Evolutionary conservation across 2,113 vertebrate species (phyloP).

Genomic region (Gorsachius goisagi): DNA sequence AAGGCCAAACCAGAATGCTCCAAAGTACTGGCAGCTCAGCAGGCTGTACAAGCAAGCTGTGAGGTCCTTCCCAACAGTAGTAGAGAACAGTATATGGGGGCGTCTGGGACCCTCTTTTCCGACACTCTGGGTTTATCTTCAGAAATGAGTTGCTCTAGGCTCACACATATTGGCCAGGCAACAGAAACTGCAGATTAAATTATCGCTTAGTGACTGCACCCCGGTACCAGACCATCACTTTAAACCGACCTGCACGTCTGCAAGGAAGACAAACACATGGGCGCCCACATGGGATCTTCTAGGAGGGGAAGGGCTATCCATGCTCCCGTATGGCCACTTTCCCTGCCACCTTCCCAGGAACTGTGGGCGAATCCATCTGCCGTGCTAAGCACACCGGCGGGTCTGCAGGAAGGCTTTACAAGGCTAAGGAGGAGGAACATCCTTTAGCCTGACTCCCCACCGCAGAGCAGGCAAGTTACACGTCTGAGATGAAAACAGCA

Average conservation of each 20-base stretch:
- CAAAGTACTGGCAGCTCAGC: background rate
- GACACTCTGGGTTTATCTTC: background rate
- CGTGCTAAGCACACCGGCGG: rapidly evolving
- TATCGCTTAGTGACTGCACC: background rate
- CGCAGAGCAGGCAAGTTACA: background rate
- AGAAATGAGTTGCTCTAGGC: background rate
- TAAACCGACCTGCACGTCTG: background rate
- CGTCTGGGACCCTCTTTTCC: background rate
- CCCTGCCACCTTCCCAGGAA: background rate
- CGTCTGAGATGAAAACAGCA: background rate
- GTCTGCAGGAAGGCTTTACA: background rate
- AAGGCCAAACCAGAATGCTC: background rate
- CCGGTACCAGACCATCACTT: background rate
- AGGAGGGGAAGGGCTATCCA: background rate
- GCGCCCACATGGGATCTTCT: background rate
- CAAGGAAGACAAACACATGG: background rate
- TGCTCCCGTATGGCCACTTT: background rate
- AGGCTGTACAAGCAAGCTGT: background rate
- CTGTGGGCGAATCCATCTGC: background rate
- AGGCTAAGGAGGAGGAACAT: background rate
- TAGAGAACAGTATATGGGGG: background rate
- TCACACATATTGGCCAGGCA: background rate
- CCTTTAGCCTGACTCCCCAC: background rate
- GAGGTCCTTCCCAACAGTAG: background rate
- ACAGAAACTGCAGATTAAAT: background rate